These are phyloP conservation scores for Cactoblastis cactorum DNA, from an alignment of 2,888 invertebrate species.

Conservation along the genomic window DNA sequence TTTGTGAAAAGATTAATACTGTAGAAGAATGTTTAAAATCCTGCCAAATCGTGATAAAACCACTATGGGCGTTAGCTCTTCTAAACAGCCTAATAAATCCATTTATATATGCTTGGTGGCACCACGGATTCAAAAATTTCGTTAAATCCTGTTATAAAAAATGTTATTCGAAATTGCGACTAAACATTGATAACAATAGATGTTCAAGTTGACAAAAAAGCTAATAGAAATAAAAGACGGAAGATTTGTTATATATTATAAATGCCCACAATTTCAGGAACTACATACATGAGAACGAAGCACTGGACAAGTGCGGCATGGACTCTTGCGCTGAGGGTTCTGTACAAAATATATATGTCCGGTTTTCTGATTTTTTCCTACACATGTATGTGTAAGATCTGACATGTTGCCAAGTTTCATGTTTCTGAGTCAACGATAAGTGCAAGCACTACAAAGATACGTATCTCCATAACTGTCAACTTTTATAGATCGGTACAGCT, in stretches of 20 bases:
- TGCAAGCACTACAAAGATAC: too few species aligned
- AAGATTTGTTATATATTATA: neutral
- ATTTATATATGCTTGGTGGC: constrained; percentile 78
- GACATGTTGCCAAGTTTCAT: too few species aligned
- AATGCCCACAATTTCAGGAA: neutral
- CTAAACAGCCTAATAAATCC: constrained; percentile 71
- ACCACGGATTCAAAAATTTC: constrained; percentile 50
- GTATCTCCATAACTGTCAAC: too few species aligned
- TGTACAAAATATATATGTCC: too few species aligned
- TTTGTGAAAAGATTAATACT: too few species aligned
- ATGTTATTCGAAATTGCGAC: constrained; percentile 3
- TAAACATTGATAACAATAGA: neutral
- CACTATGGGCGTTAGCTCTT: constrained; percentile 22
- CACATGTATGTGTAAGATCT: too few species aligned
- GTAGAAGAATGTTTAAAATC: too few species aligned
- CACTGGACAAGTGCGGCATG: neutral
- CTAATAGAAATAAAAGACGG: neutral
- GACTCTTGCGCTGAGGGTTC: too few species aligned
- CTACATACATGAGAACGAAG: neutral
- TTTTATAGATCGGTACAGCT: too few species aligned
- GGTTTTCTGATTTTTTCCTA: too few species aligned
- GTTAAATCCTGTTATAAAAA: constrained; percentile 11
- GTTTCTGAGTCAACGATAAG: too few species aligned
- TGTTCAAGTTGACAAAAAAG: neutral
- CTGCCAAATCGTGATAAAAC: neutral